Evolutionary conservation across 1,140 invertebrate species (phyloP), one percentile per base, ranked within the genome.

Genomic region (Gerris buenoi): DNA sequence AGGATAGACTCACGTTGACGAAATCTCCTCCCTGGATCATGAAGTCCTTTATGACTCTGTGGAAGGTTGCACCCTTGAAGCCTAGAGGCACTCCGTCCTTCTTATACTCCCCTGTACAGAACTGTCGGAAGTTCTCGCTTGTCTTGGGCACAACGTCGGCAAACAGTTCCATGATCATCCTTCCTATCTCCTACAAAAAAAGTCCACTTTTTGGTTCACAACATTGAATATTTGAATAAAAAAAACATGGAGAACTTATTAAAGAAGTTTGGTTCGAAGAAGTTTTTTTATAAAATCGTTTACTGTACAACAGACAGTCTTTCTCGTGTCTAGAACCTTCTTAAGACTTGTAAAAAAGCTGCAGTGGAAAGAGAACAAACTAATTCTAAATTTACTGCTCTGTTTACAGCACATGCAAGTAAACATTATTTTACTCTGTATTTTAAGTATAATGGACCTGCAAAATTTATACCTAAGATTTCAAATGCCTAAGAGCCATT

Each of bases 11-110:
- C 85, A 94, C 92, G 83, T 95, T 94, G 1, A 96, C 88, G 85
- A 99, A 98, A 81, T 99, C 97, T 23, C 97, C 97, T 66, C 96
- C 96, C 85, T 98, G 95, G 72, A 98, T 95, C 95, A 99, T 98
- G 73, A 93, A 92, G 79, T 91, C 95, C 81, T 99, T 99, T 64
- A 99, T 98, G 57, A 99, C 95, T 78, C 97, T 82, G 78, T 99
- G 97, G 80, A 99, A 99, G 75, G 88, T 88, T 28, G 89, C 90
- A 70, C 93, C 92, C 81, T 99, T 99, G 75, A 91, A 99, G 27
- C 96, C 95, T 27, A 96, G 83, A 0, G 95, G 94, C n/a, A 98
- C 92, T 25, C 91, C 91, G 75, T 98, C 96, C 71, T 86, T 81
- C 71, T 87, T 82, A 69, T 85, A 87, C 81, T 99, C 97, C 26